phyloP scores from a whole-genome alignment of 2,797 vertebrate genomes.

The Cephalopachus bancanus region DNA sequence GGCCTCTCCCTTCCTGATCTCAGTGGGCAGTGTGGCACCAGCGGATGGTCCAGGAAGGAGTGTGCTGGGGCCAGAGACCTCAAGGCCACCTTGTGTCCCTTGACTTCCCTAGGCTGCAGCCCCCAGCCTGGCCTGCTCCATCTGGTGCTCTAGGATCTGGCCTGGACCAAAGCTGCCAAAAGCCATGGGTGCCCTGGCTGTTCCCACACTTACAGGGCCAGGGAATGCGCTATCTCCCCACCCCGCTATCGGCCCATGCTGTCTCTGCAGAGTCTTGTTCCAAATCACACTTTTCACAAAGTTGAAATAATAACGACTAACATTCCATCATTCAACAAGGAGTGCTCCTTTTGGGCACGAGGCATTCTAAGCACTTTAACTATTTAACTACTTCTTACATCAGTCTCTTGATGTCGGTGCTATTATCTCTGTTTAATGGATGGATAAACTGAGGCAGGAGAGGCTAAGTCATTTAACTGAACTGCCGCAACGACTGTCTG shows the following conservation, averaged over 20 bases:
- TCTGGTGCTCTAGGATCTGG: background rate
- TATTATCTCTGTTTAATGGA: background rate
- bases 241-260: background rate
- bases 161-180: background rate
- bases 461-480: background rate
- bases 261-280: background rate
- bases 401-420: background rate
- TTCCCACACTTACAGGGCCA: background rate
- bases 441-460: conserved; percentile 14
- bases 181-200: background rate
- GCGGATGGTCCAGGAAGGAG: background rate
- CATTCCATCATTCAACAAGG: background rate
- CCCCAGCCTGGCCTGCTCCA: background rate
- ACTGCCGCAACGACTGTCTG: background rate
- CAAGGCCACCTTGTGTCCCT: background rate
- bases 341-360: background rate
- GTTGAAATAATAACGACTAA: background rate
- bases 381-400: background rate
- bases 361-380: background rate
- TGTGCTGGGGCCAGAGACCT: accelerated
- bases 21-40: background rate
- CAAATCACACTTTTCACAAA: background rate
- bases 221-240: background rate
- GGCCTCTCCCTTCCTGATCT: background rate
- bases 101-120: background rate